Percentiles rank a stretch among this genome's conserved stretches.
phyloP scores from a whole-genome alignment of 2,113 vertebrate species.

The Ifrita kowaldi region DNA sequence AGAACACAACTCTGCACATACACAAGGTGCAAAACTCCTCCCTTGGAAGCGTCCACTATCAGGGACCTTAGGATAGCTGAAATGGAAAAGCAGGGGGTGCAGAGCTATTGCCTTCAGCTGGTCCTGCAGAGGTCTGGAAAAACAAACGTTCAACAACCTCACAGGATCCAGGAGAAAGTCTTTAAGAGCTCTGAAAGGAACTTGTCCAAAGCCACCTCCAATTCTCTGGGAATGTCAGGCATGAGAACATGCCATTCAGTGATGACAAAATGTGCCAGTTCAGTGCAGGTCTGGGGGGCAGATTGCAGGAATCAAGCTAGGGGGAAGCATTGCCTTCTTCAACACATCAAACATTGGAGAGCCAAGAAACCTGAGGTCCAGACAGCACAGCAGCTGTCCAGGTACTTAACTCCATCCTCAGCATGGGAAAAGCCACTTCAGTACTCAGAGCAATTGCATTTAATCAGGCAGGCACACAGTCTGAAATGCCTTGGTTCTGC shows the following conservation, averaged over 20 bases:
- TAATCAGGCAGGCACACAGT: neutral
- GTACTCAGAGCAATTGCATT: neutral
- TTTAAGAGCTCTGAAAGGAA: neutral
- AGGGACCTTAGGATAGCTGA: neutral
- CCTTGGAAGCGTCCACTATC: neutral
- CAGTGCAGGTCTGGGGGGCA: fast-evolving
- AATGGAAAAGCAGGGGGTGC: neutral
- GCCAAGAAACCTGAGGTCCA: neutral
- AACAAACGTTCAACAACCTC: neutral
- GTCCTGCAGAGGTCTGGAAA: neutral
- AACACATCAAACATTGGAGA: neutral
- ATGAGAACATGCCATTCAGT: neutral
- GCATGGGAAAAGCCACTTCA: neutral
- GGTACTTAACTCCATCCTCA: neutral
- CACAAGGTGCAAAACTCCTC: neutral
- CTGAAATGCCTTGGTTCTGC: neutral
- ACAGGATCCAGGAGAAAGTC: neutral
- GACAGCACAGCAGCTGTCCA: neutral
- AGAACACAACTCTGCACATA: neutral
- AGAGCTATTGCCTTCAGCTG: neutral
- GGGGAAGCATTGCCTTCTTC: neutral
- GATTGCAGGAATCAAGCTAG: neutral
- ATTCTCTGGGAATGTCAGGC: neutral
- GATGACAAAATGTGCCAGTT: neutral
- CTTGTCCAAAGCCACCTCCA: neutral